Conservation (phyloP, 1,140 invertebrate species). For the Tribolium castaneum region DNA sequence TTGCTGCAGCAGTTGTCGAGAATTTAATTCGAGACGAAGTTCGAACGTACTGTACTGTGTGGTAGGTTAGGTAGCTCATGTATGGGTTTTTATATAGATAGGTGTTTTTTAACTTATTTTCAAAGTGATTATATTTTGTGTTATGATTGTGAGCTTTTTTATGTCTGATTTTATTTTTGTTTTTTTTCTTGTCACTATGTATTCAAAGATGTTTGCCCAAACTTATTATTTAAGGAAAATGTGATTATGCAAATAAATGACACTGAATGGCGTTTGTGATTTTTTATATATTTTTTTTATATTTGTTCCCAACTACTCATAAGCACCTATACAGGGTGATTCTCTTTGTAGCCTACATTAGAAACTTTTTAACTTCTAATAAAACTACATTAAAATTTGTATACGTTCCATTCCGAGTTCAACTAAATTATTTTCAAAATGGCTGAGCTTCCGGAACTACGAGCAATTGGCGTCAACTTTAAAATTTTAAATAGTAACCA, state of each 20-base stretch:
- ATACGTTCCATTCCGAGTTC: too few relatives aligned
- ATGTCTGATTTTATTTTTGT: not conserved
- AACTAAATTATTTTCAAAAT: too few relatives aligned
- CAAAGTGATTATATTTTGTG: not conserved
- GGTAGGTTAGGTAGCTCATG: not conserved
- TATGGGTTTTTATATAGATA: not conserved
- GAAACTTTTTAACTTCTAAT: too few relatives aligned
- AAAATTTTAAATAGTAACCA: too few relatives aligned
- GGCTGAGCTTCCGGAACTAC: too few relatives aligned
- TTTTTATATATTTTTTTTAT: too few relatives aligned
- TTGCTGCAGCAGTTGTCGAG: slow-evolving; percentile 85
- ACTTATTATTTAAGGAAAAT: not conserved
- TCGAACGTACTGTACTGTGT: not conserved
- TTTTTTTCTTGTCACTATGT: not conserved
- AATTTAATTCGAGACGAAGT: slow-evolving; percentile 69
- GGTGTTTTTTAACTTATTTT: not conserved
- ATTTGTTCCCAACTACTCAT: too few relatives aligned
- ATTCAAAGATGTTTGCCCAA: not conserved
- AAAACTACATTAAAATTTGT: too few relatives aligned
- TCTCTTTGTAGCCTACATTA: too few relatives aligned
- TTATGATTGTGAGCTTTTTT: not conserved
- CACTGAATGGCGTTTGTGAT: not conserved
- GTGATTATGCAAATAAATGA: not conserved
- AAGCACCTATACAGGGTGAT: too few relatives aligned
- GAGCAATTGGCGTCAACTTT: too few relatives aligned